Evolutionary conservation across 2,113 vertebrate genomes (phyloP), one percentile per base, ranked within the genome.

Genomic region (Thalassoma bifasciatum): DNA sequence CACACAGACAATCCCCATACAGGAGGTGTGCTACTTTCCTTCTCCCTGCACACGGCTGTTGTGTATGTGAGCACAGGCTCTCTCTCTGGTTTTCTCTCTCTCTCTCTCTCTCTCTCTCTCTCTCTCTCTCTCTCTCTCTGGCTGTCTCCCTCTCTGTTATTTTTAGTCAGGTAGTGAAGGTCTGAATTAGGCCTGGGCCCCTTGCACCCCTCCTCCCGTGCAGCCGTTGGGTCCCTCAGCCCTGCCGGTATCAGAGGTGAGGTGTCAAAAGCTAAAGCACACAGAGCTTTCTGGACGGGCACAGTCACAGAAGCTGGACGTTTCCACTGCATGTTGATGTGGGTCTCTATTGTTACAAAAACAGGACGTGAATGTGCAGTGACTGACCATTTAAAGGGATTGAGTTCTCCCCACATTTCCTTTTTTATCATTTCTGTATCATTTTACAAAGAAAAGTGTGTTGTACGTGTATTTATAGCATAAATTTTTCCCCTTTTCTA

Each of bases 391-490:
- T 81, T 59, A 51, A 87, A 77, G 63, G 67, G 74, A 88, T 36
- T 71, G 61, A 60, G 56, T 21, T 51, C 56, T 70, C 62, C 36
- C 78, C 57, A 62, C 52, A n/a, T 65, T 85, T 82, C 50, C 75
- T 72, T 84, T 71, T 84, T 74, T 46, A 40, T 61, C 74, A 12
- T 75, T 81, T 82, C 88, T 79, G n/a, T 81, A 66, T 66, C 57
- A 64, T 81, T 82, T 88, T 49, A 66, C 19, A 40, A 85, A 19
- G 46, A 79, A 26, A 40, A 62, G 80, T 56, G 82, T 72, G 63
- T 87, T 89, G 75, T 77, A 85, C 21, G 40, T 81, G 77, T 91
- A 88, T 91, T 88, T 83, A 88, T 86, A 70, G 58, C 60, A 73
- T 54, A n/a, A 24, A 60, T 75, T 80, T 72, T 75, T 53, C 75